Evolutionary conservation across 2,888 invertebrate species (phyloP), one percentile per base, ranked within the genome.

Genomic region (Plemyria rubiginata): DNA sequence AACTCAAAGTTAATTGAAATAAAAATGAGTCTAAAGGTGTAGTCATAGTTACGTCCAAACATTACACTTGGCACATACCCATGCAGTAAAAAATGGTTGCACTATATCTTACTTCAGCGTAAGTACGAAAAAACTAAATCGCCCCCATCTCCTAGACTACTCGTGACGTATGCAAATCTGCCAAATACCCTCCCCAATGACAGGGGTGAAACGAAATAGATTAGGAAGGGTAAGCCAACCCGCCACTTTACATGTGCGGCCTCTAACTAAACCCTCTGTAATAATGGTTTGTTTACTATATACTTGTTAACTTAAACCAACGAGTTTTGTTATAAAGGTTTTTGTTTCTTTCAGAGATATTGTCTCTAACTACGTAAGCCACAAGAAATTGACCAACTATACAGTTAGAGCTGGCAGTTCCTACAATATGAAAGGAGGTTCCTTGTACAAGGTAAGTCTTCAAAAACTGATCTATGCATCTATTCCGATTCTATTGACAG

Each of bases 381-480:
- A 87, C 71, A 86, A 80, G 68, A 78, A 85, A 56, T 82, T 91
- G 11, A 72, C 66, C 5, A 84, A 86, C 72, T 89, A 78, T 72
- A 79, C 85, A 0, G 66, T 90, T 12, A 73, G 92, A 29, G 80
- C 76, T 0, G 92, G 91, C 67, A 91, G 89, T 63, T 86, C 89
- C 0, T 92, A 89, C 66, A 92, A 91, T 59, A 82, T 81, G 63
- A 92, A 92, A 66, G 86, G 85, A 12, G 92, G 92, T 0, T 60
- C 71, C 0, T 54, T 87, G 7, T 70, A 76, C 60, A 84, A 84
- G 85, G 92, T 92, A 65, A 46, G 8, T 32, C 11, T 3, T 11
- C 1, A 13, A 16, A 16, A 45, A 32, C 6, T 48, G 32, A 3
- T 22, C 3, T 22, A 22, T 22, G 22, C 22, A 22, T 22, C 22